Base-by-base conservation (phyloP, 2,888 invertebrate species). In the Spicauda simplicius region DNA sequence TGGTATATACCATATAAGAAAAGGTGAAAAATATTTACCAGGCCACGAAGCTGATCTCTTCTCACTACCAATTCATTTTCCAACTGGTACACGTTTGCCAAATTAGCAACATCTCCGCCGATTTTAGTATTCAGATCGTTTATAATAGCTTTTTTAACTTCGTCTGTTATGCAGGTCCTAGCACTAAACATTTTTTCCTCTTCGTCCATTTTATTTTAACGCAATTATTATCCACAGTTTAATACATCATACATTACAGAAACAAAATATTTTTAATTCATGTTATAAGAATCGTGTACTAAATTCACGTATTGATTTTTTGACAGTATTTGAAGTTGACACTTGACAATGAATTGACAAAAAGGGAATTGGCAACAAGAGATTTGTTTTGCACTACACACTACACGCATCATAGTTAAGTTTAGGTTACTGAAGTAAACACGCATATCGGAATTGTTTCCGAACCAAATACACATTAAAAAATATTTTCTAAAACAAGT, bases 121-220 rank as follows among this genome's bases (percentile, higher is more conserved):
- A 93, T 84, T 77, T 80, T 85, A 37, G 82, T 67, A 75, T 91
- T 90, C 25, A 91, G 78, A 67, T 83, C 86, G 79, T 90, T 87
- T 80, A 94, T 88, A 76, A 95, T 92, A 74, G 81, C 85, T 77
- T 88, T 91, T 81, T 92, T 93, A 1, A 81, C 75, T 50, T 91
- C 88, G 66, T 87, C 87, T 69, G 76, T 80, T 77, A 84, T 77
- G 50, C 69, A 63, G 72, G 64, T 61, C 73, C 72, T 55, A 37
- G 60, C 45, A 54, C 55, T 66, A 19, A 60, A 66, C 41, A 66
- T 50, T 20, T 19, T 33, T 12, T 66, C 60, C 33, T 66, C 66
- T 33, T 60, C 66, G 11, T 66, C 66, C 60, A 66, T 66, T 66
- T 66, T 55, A 5, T 14, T 14, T 12, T 4, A 41, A 14, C 10